Evolutionary conservation across 2,113 vertebrate species (phyloP).

Genomic region (Phylloscopus trochiloides): DNA sequence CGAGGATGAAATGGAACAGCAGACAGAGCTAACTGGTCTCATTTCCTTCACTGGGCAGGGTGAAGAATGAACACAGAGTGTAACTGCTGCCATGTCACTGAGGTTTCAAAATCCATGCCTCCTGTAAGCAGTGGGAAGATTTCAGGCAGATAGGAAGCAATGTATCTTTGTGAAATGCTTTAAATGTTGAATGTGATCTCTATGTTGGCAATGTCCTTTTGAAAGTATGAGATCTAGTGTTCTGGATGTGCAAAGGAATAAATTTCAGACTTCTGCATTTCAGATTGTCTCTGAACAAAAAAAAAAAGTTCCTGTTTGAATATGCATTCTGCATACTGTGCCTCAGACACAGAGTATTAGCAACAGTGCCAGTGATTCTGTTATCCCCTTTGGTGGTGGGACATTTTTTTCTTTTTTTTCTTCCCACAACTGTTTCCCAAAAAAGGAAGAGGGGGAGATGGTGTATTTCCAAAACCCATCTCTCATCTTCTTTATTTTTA

Average conservation of each 20-base stretch:
- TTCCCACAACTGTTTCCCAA: background rate
- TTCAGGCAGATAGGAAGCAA: background rate
- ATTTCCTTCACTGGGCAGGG: background rate
- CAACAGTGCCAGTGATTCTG: background rate
- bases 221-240: background rate
- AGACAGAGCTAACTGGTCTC: background rate
- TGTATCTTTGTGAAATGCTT: background rate
- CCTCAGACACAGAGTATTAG: background rate
- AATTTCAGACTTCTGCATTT: background rate
- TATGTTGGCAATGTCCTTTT: slow-evolving; percentile 20
- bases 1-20: background rate
- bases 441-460: background rate
- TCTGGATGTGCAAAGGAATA: background rate
- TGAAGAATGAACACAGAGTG: background rate
- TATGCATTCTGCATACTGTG: background rate
- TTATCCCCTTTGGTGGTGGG: background rate
- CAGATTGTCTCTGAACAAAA: background rate
- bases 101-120: background rate
- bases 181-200: background rate
- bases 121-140: background rate
- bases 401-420: background rate
- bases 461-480: slow-evolving; percentile 66
- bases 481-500: slow-evolving; percentile 65
- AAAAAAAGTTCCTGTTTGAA: background rate
- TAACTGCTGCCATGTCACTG: background rate